Percentiles rank a stretch among this genome's conserved stretches.
Evolutionary conservation across 2,888 invertebrate genomes (phyloP).

Genomic region (Troglohyphantes excavatus): DNA sequence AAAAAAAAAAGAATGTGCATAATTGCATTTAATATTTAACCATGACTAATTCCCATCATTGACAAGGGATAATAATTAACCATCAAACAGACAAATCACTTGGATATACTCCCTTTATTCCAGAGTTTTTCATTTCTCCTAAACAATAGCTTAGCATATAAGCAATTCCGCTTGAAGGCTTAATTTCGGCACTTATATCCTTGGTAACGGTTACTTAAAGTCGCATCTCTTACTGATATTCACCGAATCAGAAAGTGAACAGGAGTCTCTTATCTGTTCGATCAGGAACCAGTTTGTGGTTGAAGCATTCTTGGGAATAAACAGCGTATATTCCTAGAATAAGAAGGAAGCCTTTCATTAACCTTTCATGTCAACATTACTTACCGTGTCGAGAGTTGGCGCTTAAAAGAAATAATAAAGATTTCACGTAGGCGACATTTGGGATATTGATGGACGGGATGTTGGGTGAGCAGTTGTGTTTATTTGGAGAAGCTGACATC

Average conservation of each 20-base stretch:
- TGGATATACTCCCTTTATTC: neutral
- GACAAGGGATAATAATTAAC: neutral
- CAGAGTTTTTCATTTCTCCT: neutral
- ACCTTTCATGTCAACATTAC: constrained; percentile 26
- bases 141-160: neutral
- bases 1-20: neutral
- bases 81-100: neutral
- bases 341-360: neutral
- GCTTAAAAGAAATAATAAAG: neutral
- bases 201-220: neutral
- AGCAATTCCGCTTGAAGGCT: neutral
- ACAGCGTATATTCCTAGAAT: constrained; percentile 8
- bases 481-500: constrained; percentile 16
- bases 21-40: neutral
- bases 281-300: constrained; percentile 49
- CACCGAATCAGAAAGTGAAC: constrained; percentile 43
- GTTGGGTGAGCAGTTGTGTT: constrained; percentile 49
- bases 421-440: neutral
- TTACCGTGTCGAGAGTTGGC: neutral
- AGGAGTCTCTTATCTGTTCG: constrained; percentile 42
- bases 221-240: neutral
- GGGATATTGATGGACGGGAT: neutral
- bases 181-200: constrained; percentile 19
- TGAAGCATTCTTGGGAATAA: constrained; percentile 20
- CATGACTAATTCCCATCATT: too few species aligned